These are phyloP conservation scores for Pseudopipra pipra DNA, from an alignment of 2,113 vertebrate species.

Conservation along the genomic window DNA sequence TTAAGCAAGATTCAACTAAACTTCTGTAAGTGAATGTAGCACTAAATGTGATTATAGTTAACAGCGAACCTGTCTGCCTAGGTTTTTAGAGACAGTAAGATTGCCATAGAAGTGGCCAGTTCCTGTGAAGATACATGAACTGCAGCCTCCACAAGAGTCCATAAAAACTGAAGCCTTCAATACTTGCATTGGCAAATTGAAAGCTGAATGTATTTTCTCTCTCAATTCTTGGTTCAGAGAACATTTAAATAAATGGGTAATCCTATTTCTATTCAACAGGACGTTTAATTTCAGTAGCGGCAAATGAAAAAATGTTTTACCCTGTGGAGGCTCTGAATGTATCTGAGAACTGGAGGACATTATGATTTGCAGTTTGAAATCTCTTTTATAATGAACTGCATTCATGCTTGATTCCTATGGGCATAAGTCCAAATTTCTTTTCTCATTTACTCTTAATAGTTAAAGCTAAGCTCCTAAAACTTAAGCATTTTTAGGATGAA, in stretches of 20 bases:
- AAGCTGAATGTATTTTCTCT: background rate
- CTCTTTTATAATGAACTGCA: background rate
- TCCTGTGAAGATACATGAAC: background rate
- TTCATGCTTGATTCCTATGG: background rate
- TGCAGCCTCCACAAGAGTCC: background rate
- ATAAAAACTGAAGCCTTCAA: background rate
- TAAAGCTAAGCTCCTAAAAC: background rate
- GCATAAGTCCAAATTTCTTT: background rate
- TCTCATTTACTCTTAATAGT: background rate
- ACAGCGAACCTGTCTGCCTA: background rate
- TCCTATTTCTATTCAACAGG: background rate
- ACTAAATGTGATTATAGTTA: background rate
- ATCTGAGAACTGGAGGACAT: background rate
- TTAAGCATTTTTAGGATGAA: background rate
- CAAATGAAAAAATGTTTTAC: background rate
- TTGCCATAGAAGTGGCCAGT: background rate
- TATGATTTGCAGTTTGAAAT: background rate
- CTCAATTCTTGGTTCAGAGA: background rate
- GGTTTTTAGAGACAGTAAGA: background rate
- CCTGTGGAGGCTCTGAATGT: background rate
- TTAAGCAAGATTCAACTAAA: background rate
- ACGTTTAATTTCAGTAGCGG: background rate
- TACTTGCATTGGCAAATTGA: background rate
- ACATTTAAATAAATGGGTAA: background rate
- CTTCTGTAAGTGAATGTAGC: background rate